Conservation (phyloP, 2,797 vertebrate genomes). For the Hephaestus fuliginosus region DNA sequence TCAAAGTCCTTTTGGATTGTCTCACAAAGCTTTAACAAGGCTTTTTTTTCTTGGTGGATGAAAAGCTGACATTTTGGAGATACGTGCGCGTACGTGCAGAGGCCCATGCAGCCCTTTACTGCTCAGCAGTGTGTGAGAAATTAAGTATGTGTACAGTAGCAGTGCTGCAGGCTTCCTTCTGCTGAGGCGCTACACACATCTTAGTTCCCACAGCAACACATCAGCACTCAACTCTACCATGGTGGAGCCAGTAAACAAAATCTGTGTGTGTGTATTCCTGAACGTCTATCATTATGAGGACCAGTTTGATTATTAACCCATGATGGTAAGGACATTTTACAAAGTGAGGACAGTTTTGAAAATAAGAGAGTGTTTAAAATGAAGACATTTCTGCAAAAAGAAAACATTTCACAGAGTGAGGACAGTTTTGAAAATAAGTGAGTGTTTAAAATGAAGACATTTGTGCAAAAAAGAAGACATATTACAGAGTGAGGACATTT, state of each 20-base stretch:
- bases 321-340: too few relatives aligned
- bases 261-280: background rate
- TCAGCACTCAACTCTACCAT: conserved; percentile 47
- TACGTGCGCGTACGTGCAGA: conserved; percentile 12
- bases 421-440: background rate
- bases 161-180: conserved; percentile 59
- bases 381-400: background rate
- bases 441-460: background rate
- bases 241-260: conserved; percentile 36
- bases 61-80: conserved; percentile 22
- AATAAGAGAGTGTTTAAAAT: too few relatives aligned
- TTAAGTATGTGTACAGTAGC: conserved; percentile 43
- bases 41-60: background rate
- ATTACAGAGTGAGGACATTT: too few relatives aligned
- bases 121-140: conserved; percentile 40
- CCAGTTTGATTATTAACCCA: background rate
- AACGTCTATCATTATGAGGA: conserved; percentile 16
- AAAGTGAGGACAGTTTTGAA: background rate
- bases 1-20: background rate
- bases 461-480: background rate
- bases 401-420: background rate
- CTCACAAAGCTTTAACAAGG: background rate
- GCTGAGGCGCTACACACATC: conserved; percentile 48
- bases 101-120: background rate
- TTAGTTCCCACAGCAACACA: conserved; percentile 75